A percentile compares a stretch with the other conserved stretches of the same genome.
Evolutionary conservation across 2,797 vertebrate genomes (phyloP).

Genomic region (Chelon labrosus): DNA sequence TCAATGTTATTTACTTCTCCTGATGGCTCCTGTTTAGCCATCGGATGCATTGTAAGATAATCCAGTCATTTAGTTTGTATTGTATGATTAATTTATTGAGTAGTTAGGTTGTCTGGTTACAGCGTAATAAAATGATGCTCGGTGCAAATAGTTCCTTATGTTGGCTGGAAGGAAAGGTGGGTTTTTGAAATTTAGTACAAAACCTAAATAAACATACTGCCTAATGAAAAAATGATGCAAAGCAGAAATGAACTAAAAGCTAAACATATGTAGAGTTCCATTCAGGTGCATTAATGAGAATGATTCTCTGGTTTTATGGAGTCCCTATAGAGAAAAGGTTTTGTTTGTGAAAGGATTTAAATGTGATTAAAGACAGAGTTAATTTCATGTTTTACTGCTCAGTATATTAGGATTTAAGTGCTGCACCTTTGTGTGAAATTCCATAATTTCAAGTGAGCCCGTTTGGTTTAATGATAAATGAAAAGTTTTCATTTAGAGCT

Average conservation of each 20-base stretch:
- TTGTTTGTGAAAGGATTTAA: conserved; percentile 1
- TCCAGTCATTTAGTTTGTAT: not conserved
- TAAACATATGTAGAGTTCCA: too few relatives aligned
- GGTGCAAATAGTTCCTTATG: not conserved
- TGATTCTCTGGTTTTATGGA: not conserved
- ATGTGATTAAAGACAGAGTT: not conserved
- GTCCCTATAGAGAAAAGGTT: not conserved
- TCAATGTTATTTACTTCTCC: too few relatives aligned
- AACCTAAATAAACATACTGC: not conserved
- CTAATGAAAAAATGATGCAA: not conserved
- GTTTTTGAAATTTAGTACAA: not conserved
- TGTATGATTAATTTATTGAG: not conserved
- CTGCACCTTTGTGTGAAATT: not conserved
- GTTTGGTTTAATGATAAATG: not conserved
- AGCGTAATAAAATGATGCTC: not conserved
- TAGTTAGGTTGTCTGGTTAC: too few relatives aligned
- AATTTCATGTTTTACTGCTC: not conserved
- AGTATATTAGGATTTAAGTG: not conserved
- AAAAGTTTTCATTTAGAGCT: not conserved
- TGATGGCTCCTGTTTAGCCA: too few relatives aligned
- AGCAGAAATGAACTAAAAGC: not conserved
- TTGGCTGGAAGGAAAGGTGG: not conserved
- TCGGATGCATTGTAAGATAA: too few relatives aligned
- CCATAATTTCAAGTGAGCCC: not conserved
- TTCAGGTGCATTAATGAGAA: too few relatives aligned